phyloP scores from a whole-genome alignment of 2,113 vertebrate species.

The Anguilla japonica region DNA sequence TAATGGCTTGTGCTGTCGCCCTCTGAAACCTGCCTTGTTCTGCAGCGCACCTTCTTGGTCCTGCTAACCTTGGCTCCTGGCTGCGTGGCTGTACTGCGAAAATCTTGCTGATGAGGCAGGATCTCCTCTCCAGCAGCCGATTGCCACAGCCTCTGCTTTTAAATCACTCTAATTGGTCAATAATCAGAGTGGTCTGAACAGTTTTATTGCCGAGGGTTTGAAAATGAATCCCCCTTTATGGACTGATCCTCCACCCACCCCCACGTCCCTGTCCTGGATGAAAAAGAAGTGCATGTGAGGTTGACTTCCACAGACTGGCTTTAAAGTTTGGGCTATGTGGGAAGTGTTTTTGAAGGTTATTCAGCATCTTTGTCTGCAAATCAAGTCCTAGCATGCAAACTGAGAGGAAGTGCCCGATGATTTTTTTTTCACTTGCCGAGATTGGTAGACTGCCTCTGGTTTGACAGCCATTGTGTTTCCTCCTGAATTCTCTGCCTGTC shows the following conservation, averaged over 20 bases:
- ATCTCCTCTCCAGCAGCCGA: slow-evolving; percentile 29
- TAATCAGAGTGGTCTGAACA: slow-evolving; percentile 45
- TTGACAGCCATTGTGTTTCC: not conserved
- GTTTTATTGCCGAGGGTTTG: slow-evolving; percentile 40
- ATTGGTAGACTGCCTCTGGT: not conserved
- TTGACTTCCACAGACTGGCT: not conserved
- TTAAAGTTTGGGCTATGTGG: not conserved
- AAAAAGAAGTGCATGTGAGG: not conserved
- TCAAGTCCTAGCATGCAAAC: not conserved
- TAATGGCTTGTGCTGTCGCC: not conserved
- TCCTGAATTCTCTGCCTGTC: not conserved
- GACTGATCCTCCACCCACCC: not conserved
- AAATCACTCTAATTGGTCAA: slow-evolving; percentile 46
- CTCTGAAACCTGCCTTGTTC: too few species aligned
- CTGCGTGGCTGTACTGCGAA: not conserved
- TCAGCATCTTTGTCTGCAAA: not conserved
- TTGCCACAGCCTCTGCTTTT: slow-evolving; percentile 46
- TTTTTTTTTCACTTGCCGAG: not conserved
- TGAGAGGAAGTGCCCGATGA: not conserved
- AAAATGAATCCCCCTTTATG: not conserved
- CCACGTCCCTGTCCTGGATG: too few species aligned
- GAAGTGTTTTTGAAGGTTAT: not conserved
- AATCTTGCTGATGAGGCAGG: slow-evolving; percentile 15
- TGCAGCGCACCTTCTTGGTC: not conserved
- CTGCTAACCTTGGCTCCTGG: not conserved